These are phyloP conservation scores for Caenorhabditis afra DNA, from an alignment of 2,888 invertebrate genomes.

Conservation along the genomic window DNA sequence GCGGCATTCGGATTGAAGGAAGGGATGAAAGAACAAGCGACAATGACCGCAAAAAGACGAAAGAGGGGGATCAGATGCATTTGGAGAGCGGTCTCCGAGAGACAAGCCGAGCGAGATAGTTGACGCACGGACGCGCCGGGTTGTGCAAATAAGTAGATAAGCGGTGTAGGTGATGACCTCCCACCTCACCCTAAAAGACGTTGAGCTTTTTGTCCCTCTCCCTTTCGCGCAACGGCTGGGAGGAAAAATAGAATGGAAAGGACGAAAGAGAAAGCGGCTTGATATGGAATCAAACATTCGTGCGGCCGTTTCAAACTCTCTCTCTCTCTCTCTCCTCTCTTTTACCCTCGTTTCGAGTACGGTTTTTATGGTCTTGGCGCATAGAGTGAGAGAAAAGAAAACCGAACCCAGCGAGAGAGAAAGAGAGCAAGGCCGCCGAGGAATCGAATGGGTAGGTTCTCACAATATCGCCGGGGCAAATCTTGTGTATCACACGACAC, in stretches of 20 bases:
- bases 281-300: conserved; percentile 60
- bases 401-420: not conserved
- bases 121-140: conserved; percentile 50
- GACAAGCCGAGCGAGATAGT: conserved; percentile 54
- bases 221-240: not conserved
- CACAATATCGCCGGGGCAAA: conserved; percentile 16
- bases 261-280: conserved; percentile 47
- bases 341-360: conserved; percentile 27
- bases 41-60: conserved; percentile 25
- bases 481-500: conserved; percentile 6
- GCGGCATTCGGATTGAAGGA: conserved; percentile 18
- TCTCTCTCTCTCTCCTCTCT: no score
- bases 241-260: conserved; percentile 27
- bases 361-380: conserved; percentile 17
- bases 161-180: conserved; percentile 57
- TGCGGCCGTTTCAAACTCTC: conserved; percentile 44
- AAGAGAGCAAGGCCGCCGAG: conserved; percentile 38
- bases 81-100: conserved; percentile 34
- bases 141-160: conserved; percentile 59
- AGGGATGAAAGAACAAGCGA: conserved; percentile 36
- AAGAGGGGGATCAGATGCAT: conserved; percentile 51
- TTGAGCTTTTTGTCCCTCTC: conserved; percentile 42
- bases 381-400: no score
- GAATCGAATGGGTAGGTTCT: conserved; percentile 31
- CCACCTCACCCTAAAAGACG: conserved; percentile 48